These are phyloP conservation scores for Dolichotis patagonum DNA, from an alignment of 2,113 vertebrate species.

Conservation along the genomic window DNA sequence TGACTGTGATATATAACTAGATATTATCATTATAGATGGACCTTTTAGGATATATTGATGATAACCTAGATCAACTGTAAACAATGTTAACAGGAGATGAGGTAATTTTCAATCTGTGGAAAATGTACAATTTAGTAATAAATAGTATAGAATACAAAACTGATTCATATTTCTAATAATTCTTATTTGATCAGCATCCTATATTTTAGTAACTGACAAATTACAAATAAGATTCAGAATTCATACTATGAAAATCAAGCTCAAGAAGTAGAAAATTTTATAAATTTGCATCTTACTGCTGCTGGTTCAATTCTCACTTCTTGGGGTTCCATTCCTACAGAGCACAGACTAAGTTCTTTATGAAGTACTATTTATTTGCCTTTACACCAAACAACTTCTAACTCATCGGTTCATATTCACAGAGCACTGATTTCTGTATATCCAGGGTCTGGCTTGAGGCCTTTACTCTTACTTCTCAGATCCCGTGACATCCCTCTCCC, in stretches of 20 bases:
- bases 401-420: neutral
- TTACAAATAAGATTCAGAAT: slow-evolving; percentile 15
- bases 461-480: neutral
- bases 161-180: neutral
- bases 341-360: neutral
- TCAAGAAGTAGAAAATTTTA: neutral
- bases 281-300: neutral
- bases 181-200: neutral
- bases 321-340: neutral
- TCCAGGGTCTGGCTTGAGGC: neutral
- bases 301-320: neutral
- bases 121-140: neutral
- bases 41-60: neutral
- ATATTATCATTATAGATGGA: neutral
- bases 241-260: neutral
- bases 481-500: neutral
- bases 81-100: neutral
- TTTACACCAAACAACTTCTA: neutral
- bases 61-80: neutral
- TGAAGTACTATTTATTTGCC: neutral
- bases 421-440: neutral
- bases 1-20: neutral
- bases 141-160: neutral
- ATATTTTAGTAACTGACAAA: neutral
- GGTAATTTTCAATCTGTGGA: neutral